Conservation (phyloP, 2,797 vertebrate genomes). For the Epinephelus malabaricus region DNA sequence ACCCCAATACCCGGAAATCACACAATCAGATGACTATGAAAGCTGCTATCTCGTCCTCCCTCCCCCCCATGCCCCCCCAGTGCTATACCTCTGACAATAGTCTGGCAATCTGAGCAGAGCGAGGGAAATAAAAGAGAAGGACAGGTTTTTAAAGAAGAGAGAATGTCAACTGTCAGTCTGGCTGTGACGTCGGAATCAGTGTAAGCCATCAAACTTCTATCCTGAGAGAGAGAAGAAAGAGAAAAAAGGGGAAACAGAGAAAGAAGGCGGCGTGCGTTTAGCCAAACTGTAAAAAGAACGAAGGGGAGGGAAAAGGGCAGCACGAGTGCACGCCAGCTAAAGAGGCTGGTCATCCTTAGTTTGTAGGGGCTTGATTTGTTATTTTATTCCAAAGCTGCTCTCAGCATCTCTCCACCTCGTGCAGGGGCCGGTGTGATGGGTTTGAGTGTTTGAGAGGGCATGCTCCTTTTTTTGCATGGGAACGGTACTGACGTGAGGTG, state of each 20-base stretch:
- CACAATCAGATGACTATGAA: slow-evolving; percentile 71
- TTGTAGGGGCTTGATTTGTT: slow-evolving; percentile 58
- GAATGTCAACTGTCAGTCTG: slow-evolving; percentile 91
- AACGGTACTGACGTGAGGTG: slow-evolving; percentile 11
- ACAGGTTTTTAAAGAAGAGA: slow-evolving; percentile 83
- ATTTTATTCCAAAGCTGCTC: slow-evolving; percentile 62
- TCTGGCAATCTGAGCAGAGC: slow-evolving; percentile 75
- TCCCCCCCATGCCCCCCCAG: background rate
- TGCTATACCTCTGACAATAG: slow-evolving; percentile 81
- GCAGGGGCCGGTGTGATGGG: slow-evolving; percentile 17
- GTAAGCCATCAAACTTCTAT: slow-evolving; percentile 72
- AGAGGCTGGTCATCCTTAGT: slow-evolving; percentile 60
- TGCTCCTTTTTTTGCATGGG: slow-evolving; percentile 37
- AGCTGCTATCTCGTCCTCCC: slow-evolving; percentile 68
- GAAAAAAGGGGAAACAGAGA: slow-evolving; percentile 45
- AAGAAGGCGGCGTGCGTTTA: slow-evolving; percentile 49
- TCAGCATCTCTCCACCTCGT: slow-evolving; percentile 57
- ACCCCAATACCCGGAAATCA: slow-evolving; percentile 58
- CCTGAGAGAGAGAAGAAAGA: slow-evolving; percentile 55
- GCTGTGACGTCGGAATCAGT: slow-evolving; percentile 75
- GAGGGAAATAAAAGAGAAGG: slow-evolving; percentile 75
- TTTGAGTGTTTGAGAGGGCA: slow-evolving; percentile 57
- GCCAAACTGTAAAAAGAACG: slow-evolving; percentile 44
- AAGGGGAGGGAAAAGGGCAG: slow-evolving; percentile 51
- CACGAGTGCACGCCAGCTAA: slow-evolving; percentile 36